Evolutionary conservation across 2,113 vertebrate species (phyloP).

Genomic region (Triplophysa siluroides): DNA sequence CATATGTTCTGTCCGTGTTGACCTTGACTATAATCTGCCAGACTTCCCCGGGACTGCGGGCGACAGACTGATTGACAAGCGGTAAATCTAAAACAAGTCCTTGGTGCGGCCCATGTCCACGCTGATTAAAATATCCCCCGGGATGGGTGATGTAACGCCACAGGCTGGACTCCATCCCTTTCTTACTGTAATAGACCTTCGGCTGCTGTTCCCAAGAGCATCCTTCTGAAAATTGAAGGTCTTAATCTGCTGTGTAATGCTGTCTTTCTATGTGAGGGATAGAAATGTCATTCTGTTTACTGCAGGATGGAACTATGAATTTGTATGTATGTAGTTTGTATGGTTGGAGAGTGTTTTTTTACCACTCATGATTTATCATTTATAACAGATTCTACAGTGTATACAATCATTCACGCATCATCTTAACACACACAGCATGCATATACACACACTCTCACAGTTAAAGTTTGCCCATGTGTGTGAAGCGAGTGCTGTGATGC

Average conservation of each 20-base stretch:
- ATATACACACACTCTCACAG: not conserved
- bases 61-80: conserved; percentile 19
- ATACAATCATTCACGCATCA: not conserved
- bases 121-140: conserved; percentile 45
- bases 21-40: conserved; percentile 32
- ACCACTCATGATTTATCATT: too few species aligned
- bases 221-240: conserved; percentile 42
- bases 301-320: not conserved
- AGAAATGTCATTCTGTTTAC: not conserved
- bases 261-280: not conserved
- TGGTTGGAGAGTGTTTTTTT: not conserved
- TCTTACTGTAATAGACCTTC: conserved; percentile 39
- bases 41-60: not conserved
- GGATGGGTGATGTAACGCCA: conserved; percentile 38
- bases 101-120: conserved; percentile 3
- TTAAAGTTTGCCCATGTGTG: conserved; percentile 9
- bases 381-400: too few species aligned
- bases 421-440: not conserved
- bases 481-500: conserved; percentile 26
- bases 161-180: conserved; percentile 13
- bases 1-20: not conserved
- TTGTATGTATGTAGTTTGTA: not conserved
- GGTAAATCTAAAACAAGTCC: conserved; percentile 12
- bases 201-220: conserved; percentile 24
- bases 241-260: conserved; percentile 44